Conservation (phyloP, 1,140 invertebrate species). For the Ericerus pela region DNA sequence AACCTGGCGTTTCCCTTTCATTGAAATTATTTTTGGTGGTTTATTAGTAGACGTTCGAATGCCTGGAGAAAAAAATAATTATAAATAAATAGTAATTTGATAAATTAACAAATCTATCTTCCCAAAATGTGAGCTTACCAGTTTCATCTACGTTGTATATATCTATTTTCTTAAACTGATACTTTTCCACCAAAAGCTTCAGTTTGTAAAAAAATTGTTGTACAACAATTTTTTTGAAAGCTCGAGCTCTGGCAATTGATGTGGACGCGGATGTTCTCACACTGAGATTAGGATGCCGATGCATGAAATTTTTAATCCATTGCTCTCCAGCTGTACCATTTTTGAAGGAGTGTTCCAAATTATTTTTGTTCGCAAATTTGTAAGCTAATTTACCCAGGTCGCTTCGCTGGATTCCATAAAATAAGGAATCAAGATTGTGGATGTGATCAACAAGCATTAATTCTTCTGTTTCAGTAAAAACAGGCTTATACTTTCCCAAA, state of each 20-base stretch:
- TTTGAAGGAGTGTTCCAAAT: constrained; percentile 3
- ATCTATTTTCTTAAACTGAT: background rate
- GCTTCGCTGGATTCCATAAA: background rate
- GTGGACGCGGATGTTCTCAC: constrained; percentile 27
- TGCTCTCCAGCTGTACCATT: constrained; percentile 23
- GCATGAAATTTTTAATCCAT: constrained; percentile 27
- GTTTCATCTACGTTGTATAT: constrained; percentile 11
- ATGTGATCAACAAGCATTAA: background rate
- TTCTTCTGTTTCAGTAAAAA: background rate
- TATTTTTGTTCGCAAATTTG: constrained; percentile 4
- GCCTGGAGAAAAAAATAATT: background rate
- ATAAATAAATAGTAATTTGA: background rate
- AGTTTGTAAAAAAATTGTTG: constrained; percentile 21
- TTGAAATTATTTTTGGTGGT: constrained; percentile 30
- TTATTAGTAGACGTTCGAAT: background rate
- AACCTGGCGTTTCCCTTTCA: constrained; percentile 31
- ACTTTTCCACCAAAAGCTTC: background rate
- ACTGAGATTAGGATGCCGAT: constrained; percentile 25
- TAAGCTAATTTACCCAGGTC: background rate
- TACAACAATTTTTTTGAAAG: constrained; percentile 28
- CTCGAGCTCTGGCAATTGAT: constrained; percentile 24
- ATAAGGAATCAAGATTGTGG: background rate
- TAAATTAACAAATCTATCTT: background rate
- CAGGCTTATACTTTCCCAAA: background rate
- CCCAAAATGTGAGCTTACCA: background rate